Conservation (phyloP, 2,888 invertebrate species). For the Eilema caniola region DNA sequence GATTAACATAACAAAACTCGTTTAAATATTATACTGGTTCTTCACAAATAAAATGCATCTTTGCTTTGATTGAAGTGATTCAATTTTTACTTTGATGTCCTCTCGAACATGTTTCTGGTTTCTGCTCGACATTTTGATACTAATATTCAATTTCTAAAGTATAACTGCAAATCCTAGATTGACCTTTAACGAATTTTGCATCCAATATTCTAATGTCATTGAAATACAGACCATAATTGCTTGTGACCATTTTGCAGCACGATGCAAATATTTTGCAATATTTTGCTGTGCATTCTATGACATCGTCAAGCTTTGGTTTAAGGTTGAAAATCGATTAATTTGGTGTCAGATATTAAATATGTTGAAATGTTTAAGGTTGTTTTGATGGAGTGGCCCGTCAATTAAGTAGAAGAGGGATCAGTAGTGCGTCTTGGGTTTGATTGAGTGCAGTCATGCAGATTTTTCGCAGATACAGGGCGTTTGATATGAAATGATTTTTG, state of each 20-base stretch:
- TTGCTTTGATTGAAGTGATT: conserved; percentile 14
- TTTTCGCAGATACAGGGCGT: conserved; percentile 60
- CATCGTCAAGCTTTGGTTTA: conserved; percentile 46
- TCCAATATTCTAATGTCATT: conserved; percentile 27
- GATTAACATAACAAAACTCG: conserved; percentile 40
- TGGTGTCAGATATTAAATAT: conserved; percentile 40
- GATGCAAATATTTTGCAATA: conserved; percentile 61
- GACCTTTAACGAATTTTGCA: conserved; percentile 35
- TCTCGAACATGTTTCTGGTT: conserved; percentile 57
- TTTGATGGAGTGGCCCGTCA: conserved; percentile 85
- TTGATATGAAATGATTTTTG: conserved; percentile 31
- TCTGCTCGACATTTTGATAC: conserved; percentile 68
- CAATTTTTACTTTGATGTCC: not conserved
- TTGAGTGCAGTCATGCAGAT: conserved; percentile 83
- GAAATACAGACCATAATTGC: conserved; percentile 51
- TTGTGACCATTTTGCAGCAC: conserved; percentile 49
- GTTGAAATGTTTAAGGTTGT: conserved; percentile 71
- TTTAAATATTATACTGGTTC: conserved; percentile 19
- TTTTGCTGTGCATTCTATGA: conserved; percentile 54
- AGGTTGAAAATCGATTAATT: conserved; percentile 56
- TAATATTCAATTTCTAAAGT: conserved; percentile 75
- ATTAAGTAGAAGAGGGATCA: conserved; percentile 81
- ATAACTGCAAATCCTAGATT: conserved; percentile 65
- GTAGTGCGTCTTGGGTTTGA: conserved; percentile 73
- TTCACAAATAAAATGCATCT: conserved; percentile 34